A percentile compares a stretch with the other conserved stretches of the same genome.
Evolutionary conservation across 2,113 vertebrate genomes (phyloP).

Genomic region (Ameiurus melas): DNA sequence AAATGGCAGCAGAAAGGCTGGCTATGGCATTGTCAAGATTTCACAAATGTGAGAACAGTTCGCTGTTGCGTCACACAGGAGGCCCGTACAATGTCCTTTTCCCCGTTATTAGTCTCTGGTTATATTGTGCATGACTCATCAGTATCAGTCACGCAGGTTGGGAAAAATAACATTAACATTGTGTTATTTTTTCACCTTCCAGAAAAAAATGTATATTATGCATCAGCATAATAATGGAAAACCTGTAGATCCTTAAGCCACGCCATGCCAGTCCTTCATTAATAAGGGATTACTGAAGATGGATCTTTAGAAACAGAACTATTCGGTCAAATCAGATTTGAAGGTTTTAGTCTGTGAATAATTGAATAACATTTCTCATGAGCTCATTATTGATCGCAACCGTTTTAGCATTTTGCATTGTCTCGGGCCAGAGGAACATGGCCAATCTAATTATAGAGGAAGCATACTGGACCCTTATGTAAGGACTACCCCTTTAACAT

Average conservation of each 20-base stretch:
- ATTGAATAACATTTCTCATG: slow-evolving; percentile 47
- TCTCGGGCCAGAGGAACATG: slow-evolving; percentile 48
- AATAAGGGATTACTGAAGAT: slow-evolving; percentile 29
- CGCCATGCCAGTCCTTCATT: slow-evolving; percentile 8
- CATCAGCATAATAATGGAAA: not conserved
- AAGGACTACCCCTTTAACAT: slow-evolving; percentile 48
- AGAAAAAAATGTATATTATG: not conserved
- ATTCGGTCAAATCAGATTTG: slow-evolving; percentile 38
- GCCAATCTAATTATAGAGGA: slow-evolving; percentile 54
- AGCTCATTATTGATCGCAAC: slow-evolving; percentile 48
- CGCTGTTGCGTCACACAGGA: not conserved
- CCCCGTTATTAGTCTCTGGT: not conserved
- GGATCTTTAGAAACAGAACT: slow-evolving; percentile 25
- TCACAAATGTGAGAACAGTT: not conserved
- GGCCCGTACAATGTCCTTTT: not conserved
- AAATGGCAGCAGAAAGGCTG: no score
- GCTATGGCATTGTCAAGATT: not conserved
- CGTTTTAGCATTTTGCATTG: slow-evolving; percentile 43
- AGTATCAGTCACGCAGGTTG: not conserved
- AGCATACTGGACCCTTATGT: slow-evolving; percentile 47
- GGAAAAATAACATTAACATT: not conserved
- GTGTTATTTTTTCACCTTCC: not conserved
- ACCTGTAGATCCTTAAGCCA: slow-evolving; percentile 7
- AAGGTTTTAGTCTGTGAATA: slow-evolving; percentile 33
- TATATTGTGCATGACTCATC: not conserved